Evolutionary conservation across 2,113 vertebrate species (phyloP).

Genomic region (Hemiscyllium ocellatum): DNA sequence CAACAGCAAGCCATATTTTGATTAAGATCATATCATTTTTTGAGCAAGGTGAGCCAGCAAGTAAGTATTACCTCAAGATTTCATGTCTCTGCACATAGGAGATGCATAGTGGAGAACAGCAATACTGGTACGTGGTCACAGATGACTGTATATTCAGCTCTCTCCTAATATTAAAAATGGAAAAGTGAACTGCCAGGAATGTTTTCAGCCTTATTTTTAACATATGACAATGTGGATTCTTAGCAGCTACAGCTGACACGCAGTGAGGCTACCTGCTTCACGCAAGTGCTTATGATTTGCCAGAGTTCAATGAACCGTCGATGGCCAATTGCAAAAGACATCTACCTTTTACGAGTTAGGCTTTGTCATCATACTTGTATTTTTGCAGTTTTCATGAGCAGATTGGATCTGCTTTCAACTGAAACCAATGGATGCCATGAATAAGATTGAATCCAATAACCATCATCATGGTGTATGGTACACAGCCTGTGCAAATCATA

Average conservation of each 20-base stretch:
- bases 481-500: background rate
- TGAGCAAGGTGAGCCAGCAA: background rate
- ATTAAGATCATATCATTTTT: background rate
- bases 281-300: background rate
- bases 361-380: background rate
- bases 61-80: background rate
- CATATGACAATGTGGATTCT: background rate
- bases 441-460: background rate
- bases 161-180: background rate
- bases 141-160: background rate
- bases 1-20: background rate
- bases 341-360: background rate
- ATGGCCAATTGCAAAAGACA: background rate
- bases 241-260: background rate
- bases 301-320: background rate
- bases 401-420: background rate
- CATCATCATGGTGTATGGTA: background rate
- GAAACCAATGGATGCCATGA: background rate
- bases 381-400: background rate
- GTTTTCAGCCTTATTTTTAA: background rate
- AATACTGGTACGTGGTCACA: background rate
- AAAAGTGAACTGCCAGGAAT: background rate
- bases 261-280: background rate
- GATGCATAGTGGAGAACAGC: background rate
- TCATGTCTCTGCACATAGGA: background rate